Percentiles rank a stretch among this genome's conserved stretches.
Conservation (phyloP, 2,797 vertebrate species). For the Pseudomugil gertrudae region DNA sequence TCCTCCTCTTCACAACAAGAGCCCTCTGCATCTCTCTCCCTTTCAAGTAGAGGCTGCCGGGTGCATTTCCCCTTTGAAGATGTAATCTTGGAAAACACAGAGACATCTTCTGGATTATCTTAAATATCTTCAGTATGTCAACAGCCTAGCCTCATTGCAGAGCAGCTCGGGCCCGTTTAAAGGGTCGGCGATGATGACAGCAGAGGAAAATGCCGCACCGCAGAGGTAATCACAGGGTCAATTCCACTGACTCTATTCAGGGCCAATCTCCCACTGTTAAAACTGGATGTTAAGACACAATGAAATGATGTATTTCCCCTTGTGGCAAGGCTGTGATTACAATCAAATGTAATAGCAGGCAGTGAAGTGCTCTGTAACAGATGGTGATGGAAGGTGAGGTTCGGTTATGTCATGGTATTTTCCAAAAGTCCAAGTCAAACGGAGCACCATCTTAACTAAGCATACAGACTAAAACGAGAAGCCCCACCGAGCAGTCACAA, state of each 20-base stretch:
- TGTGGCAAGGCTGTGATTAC: conserved; percentile 56
- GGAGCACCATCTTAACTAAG: conserved; percentile 38
- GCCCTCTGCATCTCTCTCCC: conserved; percentile 68
- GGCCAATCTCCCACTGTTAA: conserved; percentile 63
- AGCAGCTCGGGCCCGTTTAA: conserved; percentile 59
- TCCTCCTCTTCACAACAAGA: conserved; percentile 69
- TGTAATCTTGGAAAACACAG: conserved; percentile 78
- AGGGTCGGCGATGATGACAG: conserved; percentile 67
- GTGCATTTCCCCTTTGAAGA: conserved; percentile 79
- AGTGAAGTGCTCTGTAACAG: conserved; percentile 41
- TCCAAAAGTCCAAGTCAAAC: conserved; percentile 36
- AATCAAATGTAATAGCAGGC: conserved; percentile 53
- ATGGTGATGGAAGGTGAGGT: conserved; percentile 53
- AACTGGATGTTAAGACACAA: conserved; percentile 64
- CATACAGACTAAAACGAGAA: conserved; percentile 36
- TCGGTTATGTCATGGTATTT: conserved; percentile 48
- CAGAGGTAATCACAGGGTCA: conserved; percentile 76
- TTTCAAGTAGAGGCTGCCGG: conserved; percentile 76
- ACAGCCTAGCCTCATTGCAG: conserved; percentile 64
- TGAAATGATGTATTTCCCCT: conserved; percentile 64
- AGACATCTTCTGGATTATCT: conserved; percentile 80
- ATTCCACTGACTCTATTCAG: conserved; percentile 56
- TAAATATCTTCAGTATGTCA: conserved; percentile 81
- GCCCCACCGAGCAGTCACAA: conserved; percentile 39
- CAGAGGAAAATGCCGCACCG: conserved; percentile 60